Evolutionary conservation across 2,888 invertebrate species (phyloP), one percentile per base, ranked within the genome.

Genomic region (Imbricaverruca yamaguchii): DNA sequence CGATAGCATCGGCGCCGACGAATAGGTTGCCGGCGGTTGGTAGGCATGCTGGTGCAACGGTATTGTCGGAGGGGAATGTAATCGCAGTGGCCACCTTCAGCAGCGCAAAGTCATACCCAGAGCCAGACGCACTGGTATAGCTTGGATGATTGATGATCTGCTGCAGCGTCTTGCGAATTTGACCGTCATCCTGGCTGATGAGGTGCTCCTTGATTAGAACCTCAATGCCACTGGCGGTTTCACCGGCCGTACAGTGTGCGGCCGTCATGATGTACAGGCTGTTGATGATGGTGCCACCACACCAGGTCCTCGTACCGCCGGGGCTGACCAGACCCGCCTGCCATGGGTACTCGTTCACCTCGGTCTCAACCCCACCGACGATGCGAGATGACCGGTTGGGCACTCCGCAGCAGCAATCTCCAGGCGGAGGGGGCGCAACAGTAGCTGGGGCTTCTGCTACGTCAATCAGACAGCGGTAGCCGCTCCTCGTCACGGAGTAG

Each of bases 1-100:
- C 80, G 13, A 56, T 53, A 53, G 81, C 81, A 0, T 65, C 56
- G n/a, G 63, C 82, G 56, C 57, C 25, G 21, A n/a, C 80, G 13
- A 53, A 82, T 15, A n/a, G 18, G 79, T 57, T 25, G 39, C 11
- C 18, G 61, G 78, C 23, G 15, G 77, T 53, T 13, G 82, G 80
- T 57, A 82, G 80, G 57, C 82, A 82, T 56, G 79, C 80, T n/a
- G 82, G 82, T 21, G 80, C 80, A 10, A 80, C 21, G 21, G 25
- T 57, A 63, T 78, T 80, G 65, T 78, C 77, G 63, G n/a, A 55
- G 6, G 59, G 53, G 80, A 80, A 81, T 8, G 65, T 18, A 56
- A 81, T 39, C 61, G 81, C 25, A 39, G 39, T 13, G 13, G 81
- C 21, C 55, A 82, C 39, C 57, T 78, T 74, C 15, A 82, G 65